Evolutionary conservation across 2,888 invertebrate genomes (phyloP).

Genomic region (Busseola fusca): DNA sequence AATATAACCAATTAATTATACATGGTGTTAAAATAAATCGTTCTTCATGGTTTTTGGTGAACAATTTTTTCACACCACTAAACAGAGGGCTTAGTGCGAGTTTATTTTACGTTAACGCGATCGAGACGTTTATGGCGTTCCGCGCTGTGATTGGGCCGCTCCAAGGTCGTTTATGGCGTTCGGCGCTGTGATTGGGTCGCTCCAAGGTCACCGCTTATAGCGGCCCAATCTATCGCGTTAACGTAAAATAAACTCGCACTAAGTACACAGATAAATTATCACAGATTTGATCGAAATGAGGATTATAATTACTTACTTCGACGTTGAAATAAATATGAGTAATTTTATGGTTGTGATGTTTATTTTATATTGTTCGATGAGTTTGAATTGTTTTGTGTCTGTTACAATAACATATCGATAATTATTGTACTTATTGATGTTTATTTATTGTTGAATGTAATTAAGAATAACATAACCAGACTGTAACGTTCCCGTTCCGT

Average conservation of each 20-base stretch:
- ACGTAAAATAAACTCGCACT: too few relatives aligned
- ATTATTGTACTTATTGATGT: neutral
- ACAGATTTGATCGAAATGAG: conserved; percentile 5
- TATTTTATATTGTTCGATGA: conserved; percentile 17
- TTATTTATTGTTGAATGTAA: neutral
- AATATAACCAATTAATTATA: conserved; percentile 34
- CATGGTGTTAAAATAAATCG: conserved; percentile 16
- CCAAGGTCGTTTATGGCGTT: too few relatives aligned
- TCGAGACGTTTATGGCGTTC: too few relatives aligned
- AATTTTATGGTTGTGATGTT: conserved; percentile 9
- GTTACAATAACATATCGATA: conserved; percentile 5
- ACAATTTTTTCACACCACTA: neutral
- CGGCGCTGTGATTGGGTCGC: too few relatives aligned
- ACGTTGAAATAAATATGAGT: neutral
- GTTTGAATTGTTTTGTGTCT: conserved; percentile 9
- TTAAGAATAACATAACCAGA: neutral
- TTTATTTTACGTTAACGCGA: too few relatives aligned
- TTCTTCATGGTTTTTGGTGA: conserved; percentile 7
- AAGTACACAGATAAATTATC: conserved; percentile 9
- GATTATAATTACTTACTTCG: conserved; percentile 2
- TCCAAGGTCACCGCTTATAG: too few relatives aligned
- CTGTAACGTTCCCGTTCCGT: too few relatives aligned
- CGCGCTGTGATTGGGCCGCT: too few relatives aligned
- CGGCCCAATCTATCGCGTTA: too few relatives aligned
- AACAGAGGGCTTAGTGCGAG: too few relatives aligned